Evolutionary conservation across 2,113 vertebrate genomes (phyloP).

Genomic region (Rhagologus leucostigma): DNA sequence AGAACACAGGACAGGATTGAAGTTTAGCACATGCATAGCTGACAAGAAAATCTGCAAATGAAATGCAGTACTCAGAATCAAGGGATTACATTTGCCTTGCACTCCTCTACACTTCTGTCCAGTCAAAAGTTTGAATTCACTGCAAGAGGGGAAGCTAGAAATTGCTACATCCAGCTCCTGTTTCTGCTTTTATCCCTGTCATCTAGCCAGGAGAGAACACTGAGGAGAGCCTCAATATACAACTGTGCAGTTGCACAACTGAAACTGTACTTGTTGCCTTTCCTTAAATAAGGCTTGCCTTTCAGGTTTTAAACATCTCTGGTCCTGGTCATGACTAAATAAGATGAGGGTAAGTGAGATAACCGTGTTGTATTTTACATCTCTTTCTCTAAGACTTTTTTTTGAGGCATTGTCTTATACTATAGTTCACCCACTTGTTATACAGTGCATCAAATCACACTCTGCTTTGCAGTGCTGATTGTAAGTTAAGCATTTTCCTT

Average conservation of each 20-base stretch:
- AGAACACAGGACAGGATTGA: background rate
- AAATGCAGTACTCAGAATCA: background rate
- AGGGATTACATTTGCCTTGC: background rate
- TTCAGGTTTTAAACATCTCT: background rate
- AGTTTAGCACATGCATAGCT: background rate
- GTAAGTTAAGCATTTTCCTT: background rate
- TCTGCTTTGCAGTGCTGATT: background rate
- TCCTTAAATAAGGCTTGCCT: background rate
- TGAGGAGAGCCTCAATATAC: background rate
- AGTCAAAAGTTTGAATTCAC: background rate
- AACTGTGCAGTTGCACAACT: background rate
- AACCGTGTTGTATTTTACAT: background rate
- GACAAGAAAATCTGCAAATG: background rate
- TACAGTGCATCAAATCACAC: background rate
- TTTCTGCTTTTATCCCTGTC: background rate
- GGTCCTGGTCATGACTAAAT: background rate
- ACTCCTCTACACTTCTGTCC: background rate
- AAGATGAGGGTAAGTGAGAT: background rate
- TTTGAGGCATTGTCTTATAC: background rate
- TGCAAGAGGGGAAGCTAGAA: background rate
- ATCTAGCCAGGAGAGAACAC: background rate
- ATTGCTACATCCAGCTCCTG: background rate
- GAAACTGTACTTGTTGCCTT: background rate
- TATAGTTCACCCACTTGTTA: background rate
- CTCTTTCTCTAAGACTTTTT: background rate